These are phyloP conservation scores for Orchestia grillus DNA, from an alignment of 1,140 invertebrate species.

Conservation along the genomic window DNA sequence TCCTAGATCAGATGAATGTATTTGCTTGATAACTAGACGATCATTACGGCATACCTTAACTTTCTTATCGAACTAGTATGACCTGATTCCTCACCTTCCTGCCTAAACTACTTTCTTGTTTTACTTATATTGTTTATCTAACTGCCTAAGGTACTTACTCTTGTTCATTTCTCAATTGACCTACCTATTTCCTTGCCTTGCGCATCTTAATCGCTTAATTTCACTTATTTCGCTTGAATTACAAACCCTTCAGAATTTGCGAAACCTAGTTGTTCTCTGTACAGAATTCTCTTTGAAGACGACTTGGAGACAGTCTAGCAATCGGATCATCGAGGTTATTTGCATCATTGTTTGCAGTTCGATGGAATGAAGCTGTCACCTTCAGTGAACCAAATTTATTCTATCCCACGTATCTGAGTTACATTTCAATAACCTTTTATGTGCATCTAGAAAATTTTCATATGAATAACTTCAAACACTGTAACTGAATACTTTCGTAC, in stretches of 20 bases:
- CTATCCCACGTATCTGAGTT: neutral
- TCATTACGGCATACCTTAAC: too few relatives aligned
- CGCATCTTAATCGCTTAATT: neutral
- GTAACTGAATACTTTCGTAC: neutral
- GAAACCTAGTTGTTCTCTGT: neutral
- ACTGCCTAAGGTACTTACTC: neutral
- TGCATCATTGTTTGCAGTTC: neutral
- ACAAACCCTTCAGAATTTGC: neutral
- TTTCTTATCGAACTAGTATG: too few relatives aligned
- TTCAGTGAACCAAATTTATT: neutral
- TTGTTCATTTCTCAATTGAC: neutral
- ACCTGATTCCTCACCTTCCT: too few relatives aligned
- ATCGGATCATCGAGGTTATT: neutral
- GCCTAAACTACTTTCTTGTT: neutral
- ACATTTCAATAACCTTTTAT: neutral
- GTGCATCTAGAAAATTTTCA: neutral
- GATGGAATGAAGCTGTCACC: neutral
- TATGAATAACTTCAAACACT: neutral
- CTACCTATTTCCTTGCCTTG: neutral
- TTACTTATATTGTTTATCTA: neutral
- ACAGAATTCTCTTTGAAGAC: neutral
- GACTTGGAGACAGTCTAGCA: neutral
- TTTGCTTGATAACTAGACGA: too few relatives aligned
- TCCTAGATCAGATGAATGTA: neutral
- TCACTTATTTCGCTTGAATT: neutral